Evolutionary conservation across 2,113 vertebrate genomes (phyloP), one percentile per base, ranked within the genome.

Genomic region (Petromus typicus): DNA sequence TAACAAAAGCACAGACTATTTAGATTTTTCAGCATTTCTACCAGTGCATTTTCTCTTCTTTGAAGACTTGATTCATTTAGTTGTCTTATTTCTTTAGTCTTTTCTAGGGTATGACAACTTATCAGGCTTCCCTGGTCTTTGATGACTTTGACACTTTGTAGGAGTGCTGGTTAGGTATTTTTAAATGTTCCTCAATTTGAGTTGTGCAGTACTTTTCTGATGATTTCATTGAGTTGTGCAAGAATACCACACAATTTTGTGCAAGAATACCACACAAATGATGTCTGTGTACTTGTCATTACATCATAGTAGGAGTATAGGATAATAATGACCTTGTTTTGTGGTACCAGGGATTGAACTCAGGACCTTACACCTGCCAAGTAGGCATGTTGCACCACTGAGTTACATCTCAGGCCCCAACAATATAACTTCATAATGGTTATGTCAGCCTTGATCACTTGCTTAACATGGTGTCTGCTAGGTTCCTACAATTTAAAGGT

Each of bases 11-110:
- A 25, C 1, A 90, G 90, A 30, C 23, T 32, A 64, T 91, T 94
- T 37, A 57, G 8, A 90, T 91, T 96, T 91, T 13, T 43, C 25
- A 79, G 37, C 5, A 7, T 92, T 94, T 95, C 78, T 71, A 40
- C 63, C 80, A 43, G 57, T 34, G 17, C 71, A 25, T 48, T 75
- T 63, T 12, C 32, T 81, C 10, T 17, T 82, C 22, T 71, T 51
- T 51, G 63, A 93, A 54, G 18, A 64, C 43, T 45, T 34, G 27
- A 0, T 88, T 67, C 22, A 59, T 79, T 73, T 90, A 69, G 51
- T 75, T 78, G 54, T 59, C 6, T 8, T 69, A 25, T 88, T 90
- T 88, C 51, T 18, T 86, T 80, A 48, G 45, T 83, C 30, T 86
- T n/a, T 43, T 40, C 14, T 7, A 66, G 17, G 89, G 5, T 73